Evolutionary conservation across 2,113 vertebrate species (phyloP).

Genomic region (Eurystomus gularis): DNA sequence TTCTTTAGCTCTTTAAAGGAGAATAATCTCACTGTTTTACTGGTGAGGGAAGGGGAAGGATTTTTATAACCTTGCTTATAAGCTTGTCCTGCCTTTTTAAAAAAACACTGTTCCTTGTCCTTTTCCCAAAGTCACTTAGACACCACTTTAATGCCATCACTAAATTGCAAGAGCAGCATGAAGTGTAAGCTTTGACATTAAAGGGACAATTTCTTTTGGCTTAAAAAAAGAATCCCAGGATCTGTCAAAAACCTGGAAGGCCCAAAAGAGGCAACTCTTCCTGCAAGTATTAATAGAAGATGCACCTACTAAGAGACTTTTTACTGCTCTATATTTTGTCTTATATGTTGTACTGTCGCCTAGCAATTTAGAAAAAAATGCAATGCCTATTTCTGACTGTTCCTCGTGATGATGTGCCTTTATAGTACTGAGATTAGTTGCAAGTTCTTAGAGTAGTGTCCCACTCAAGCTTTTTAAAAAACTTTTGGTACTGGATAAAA

Average conservation of each 20-base stretch:
- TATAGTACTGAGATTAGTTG: neutral
- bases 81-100: neutral
- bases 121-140: neutral
- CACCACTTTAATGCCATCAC: neutral
- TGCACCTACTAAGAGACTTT: neutral
- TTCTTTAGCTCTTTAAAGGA: neutral
- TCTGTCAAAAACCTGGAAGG: neutral
- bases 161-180: neutral
- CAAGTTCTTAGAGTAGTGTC: neutral
- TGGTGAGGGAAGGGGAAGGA: neutral
- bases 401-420: neutral
- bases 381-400: neutral
- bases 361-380: neutral
- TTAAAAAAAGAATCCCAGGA: neutral
- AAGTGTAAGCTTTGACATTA: constrained; percentile 13
- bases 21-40: neutral
- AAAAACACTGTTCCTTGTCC: neutral
- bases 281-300: neutral
- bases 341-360: neutral
- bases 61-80: neutral
- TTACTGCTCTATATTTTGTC: neutral
- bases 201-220: neutral
- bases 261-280: neutral
- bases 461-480: neutral
- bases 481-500: neutral